Percentiles rank a stretch among this genome's conserved stretches.
Conservation (phyloP, 2,797 vertebrate species). For the Enteromius thamalakanensis region DNA sequence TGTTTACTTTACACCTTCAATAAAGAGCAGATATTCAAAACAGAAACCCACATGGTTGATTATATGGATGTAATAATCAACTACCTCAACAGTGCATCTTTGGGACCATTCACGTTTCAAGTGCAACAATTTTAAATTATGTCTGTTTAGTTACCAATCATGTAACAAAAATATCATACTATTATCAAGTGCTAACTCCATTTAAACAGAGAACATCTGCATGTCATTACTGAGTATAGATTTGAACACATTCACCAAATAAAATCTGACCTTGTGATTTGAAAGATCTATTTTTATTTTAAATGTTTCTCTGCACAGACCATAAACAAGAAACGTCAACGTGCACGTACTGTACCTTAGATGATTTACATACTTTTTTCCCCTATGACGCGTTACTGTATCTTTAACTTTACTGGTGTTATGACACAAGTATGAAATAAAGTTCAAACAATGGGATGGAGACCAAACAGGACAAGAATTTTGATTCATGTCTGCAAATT, state of each 20-base stretch:
- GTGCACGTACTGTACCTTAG: neutral
- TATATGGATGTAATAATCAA: neutral
- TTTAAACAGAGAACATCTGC: neutral
- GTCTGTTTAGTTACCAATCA: neutral
- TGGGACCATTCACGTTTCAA: neutral
- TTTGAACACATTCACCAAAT: neutral
- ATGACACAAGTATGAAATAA: neutral
- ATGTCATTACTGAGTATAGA: neutral
- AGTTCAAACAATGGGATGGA: neutral
- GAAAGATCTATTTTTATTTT: constrained; percentile 1
- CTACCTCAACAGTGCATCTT: neutral
- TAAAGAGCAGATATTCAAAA: constrained; percentile 16
- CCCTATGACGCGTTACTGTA: neutral
- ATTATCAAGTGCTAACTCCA: neutral
- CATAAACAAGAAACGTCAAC: neutral
- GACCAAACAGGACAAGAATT: neutral
- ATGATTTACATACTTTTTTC: neutral
- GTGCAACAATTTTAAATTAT: neutral
- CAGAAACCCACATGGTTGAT: neutral
- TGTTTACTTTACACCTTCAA: neutral
- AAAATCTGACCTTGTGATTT: constrained; percentile 8
- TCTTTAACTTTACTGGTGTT: neutral
- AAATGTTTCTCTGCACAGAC: neutral
- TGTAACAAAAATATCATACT: neutral
- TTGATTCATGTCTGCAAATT: neutral